Base-by-base conservation (phyloP, 1,140 invertebrate genomes). In the Lepidurus couesii region DNA sequence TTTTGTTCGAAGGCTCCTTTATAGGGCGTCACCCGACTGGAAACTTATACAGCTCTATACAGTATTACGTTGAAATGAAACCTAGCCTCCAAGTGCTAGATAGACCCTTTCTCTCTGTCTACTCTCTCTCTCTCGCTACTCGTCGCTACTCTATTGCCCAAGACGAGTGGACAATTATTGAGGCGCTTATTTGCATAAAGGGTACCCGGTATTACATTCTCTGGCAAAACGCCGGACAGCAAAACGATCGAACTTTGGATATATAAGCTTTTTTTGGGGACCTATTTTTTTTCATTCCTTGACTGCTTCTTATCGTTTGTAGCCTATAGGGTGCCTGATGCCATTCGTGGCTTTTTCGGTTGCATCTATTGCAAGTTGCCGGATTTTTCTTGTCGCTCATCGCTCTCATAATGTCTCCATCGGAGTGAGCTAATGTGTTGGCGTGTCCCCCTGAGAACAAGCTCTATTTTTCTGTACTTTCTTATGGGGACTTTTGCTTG, bases 371-470 rank as follows among this genome's bases (percentile, higher is more conserved):
- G 16, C 21, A 65, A 65, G 53, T 21, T 65, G 16, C 16, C 53
- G 53, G 53, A 16, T 65, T 65, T 65, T 65, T 65, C 53, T 65
- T 65, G 53, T 65, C 53, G 53, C 53, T 65, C 53, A 65, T 65
- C 53, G 21, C 53, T 65, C 53, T 34, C 53, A 65, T 65, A 65
- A 65, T 65, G 53, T 65, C 53, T 65, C 13, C 53, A 65, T 65
- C 53, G 16, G 13, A 13, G 8, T 65, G 53, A 65, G 53, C 53
- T 65, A 65, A 65, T 65, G 53, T 65, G 53, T 65, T 65, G 21
- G 9, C 21, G 53, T 65, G 53, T 65, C 53, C 53, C 53, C 53
- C 13, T 65, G 53, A 9, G 53, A 65, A 65, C 53, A 65, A 65
- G 53, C 53, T 21, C 53, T 21, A 65, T 65, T 65, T 65, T 65